phyloP scores from a whole-genome alignment of 2,888 invertebrate genomes.

The Eupithecia abbreviata region DNA sequence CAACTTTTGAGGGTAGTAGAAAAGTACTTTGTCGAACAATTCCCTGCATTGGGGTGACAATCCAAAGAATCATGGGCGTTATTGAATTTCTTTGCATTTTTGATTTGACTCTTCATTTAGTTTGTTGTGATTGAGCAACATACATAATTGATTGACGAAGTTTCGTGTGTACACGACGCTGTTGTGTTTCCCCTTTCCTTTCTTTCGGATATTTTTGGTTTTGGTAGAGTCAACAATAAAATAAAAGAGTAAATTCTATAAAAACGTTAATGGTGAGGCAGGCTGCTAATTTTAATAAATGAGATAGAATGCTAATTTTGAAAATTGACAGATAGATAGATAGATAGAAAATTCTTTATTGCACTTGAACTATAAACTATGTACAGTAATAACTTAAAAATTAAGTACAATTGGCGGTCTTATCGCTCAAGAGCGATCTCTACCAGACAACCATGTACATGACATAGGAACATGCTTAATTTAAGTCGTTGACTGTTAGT shows the following conservation, averaged over 20 bases:
- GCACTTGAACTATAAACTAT: no score
- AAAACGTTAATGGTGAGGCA: neutral
- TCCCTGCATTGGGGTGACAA: conserved; percentile 75
- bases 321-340: no score
- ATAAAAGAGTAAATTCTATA: neutral
- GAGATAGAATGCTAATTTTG: no score
- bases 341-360: no score
- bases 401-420: no score
- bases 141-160: conserved; percentile 43
- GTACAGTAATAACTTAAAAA: no score
- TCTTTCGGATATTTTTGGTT: neutral
- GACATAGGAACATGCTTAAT: no score
- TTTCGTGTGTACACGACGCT: conserved; percentile 32
- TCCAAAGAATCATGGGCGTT: conserved; percentile 74
- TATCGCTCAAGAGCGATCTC: no score
- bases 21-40: conserved; percentile 49
- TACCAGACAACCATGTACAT: no score
- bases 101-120: conserved; percentile 71
- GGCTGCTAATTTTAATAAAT: no score
- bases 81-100: conserved; percentile 81
- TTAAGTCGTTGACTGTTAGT: no score
- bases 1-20: conserved; percentile 11
- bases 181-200: conserved; percentile 19
- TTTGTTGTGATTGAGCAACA: conserved; percentile 61
- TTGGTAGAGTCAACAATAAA: neutral